Evolutionary conservation across 2,888 invertebrate species (phyloP).

Genomic region (Silvanus unidentatus): DNA sequence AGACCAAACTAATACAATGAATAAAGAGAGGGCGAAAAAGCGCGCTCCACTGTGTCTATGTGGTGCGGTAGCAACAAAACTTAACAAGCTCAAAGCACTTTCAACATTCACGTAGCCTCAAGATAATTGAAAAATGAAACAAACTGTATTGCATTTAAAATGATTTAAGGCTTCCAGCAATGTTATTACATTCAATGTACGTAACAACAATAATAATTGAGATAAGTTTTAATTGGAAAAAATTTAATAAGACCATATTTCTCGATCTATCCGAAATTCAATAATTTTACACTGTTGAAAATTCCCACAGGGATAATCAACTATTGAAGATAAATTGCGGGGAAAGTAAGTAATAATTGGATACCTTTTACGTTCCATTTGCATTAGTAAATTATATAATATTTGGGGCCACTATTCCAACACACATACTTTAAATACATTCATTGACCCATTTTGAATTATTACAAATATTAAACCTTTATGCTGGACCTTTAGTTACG

Average conservation of each 20-base stretch:
- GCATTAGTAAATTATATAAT: constrained; percentile 16
- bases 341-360: constrained; percentile 2
- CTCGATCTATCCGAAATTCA: too few relatives aligned
- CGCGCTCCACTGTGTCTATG: background rate
- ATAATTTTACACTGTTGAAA: too few relatives aligned
- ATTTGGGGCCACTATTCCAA: background rate
- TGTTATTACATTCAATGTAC: background rate
- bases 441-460: constrained; percentile 25
- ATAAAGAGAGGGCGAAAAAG: background rate
- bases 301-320: too few relatives aligned
- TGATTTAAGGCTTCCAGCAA: constrained; percentile 30
- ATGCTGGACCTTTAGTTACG: constrained; percentile 12
- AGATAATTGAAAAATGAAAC: constrained; percentile 38
- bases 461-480: constrained; percentile 26
- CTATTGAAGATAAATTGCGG: background rate
- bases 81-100: background rate
- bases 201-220: too few relatives aligned
- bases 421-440: constrained; percentile 8
- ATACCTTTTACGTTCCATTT: constrained; percentile 16
- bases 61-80: background rate
- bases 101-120: constrained; percentile 12
- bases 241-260: too few relatives aligned
- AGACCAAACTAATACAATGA: too few relatives aligned
- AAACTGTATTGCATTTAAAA: constrained; percentile 39
- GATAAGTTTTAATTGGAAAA: too few relatives aligned